A percentile compares a stretch with the other conserved stretches of the same genome.
phyloP scores from a whole-genome alignment of 2,888 invertebrate genomes.

The Harmothoe impar region DNA sequence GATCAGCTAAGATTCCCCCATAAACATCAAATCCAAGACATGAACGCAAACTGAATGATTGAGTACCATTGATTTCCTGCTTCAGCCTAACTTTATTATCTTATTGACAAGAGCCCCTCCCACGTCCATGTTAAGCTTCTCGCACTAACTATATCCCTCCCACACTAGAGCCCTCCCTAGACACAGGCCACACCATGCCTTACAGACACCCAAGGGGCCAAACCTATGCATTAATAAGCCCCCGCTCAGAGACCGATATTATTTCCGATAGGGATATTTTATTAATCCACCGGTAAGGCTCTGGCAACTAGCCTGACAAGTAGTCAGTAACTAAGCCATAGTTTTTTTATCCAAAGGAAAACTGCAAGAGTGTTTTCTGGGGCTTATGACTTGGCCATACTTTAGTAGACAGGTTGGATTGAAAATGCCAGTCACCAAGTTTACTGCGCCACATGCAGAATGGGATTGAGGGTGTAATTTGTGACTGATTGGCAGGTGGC shows the following conservation, averaged over 20 bases:
- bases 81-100: too few species aligned
- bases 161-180: background rate
- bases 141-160: too few species aligned
- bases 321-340: background rate
- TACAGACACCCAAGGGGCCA: background rate
- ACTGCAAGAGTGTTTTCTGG: background rate
- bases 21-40: too few species aligned
- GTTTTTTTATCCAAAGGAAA: background rate
- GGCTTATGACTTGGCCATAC: background rate
- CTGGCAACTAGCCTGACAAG: background rate
- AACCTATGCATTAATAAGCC: background rate
- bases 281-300: background rate
- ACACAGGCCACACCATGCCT: background rate
- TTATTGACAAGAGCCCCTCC: too few species aligned
- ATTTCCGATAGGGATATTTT: background rate
- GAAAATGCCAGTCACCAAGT: constrained; percentile 16
- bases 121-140: too few species aligned
- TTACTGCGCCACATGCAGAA: background rate
- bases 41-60: too few species aligned
- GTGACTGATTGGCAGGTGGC: background rate
- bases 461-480: background rate
- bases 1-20: too few species aligned
- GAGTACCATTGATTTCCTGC: too few species aligned
- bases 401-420: background rate
- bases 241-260: background rate